Conservation (phyloP, 2,888 invertebrate species). For the Drosophila falleni region DNA sequence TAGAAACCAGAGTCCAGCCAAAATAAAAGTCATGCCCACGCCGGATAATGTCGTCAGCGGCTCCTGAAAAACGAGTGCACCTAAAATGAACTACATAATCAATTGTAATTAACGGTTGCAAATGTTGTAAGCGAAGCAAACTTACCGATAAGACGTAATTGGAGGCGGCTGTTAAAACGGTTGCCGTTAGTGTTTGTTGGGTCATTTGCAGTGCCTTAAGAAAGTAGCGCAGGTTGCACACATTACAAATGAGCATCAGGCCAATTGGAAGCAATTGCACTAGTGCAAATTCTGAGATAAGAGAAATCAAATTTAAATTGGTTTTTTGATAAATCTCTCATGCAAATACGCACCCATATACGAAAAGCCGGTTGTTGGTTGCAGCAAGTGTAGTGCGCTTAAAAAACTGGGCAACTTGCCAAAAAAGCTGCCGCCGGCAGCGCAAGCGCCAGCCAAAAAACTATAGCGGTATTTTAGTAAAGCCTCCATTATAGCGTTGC, state of each 20-base stretch:
- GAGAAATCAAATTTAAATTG: constrained; percentile 17
- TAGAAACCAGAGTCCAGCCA: constrained; percentile 90
- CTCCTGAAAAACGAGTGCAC: constrained; percentile 90
- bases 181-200: constrained; percentile 87
- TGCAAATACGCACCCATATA: constrained; percentile 31
- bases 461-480: constrained; percentile 75
- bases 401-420: constrained; percentile 86
- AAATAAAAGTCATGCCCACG: constrained; percentile 89
- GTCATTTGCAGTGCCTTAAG: constrained; percentile 87
- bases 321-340: not conserved
- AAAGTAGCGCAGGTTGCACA: constrained; percentile 87
- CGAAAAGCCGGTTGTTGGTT: not conserved
- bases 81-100: constrained; percentile 88
- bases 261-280: constrained; percentile 84
- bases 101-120: not conserved
- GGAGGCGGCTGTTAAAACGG: constrained; percentile 87
- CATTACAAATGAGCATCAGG: constrained; percentile 87
- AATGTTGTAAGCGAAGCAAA: not conserved
- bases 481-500: constrained; percentile 45
- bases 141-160: constrained; percentile 88
- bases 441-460: constrained; percentile 86
- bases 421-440: constrained; percentile 87
- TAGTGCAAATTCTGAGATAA: constrained; percentile 60
- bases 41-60: constrained; percentile 90
- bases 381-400: constrained; percentile 44